Conservation (phyloP, 2,113 vertebrate genomes). For the Lanius ludovicianus region DNA sequence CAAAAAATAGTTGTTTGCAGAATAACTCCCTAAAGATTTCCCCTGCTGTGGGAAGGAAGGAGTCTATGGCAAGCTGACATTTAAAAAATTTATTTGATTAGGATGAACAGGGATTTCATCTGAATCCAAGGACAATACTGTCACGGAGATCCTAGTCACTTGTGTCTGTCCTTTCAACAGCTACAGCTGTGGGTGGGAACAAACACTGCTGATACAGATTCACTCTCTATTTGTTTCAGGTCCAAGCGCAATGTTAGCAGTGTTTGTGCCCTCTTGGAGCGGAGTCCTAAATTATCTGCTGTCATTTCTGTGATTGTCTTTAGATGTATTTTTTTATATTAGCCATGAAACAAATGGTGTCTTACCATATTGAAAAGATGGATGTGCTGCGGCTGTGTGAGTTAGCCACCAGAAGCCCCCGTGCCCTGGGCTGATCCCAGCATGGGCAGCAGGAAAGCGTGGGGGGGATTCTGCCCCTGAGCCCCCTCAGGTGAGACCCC, state of each 20-base stretch:
- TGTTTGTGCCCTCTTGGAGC: background rate
- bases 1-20: background rate
- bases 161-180: background rate
- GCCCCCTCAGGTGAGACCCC: background rate
- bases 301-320: background rate
- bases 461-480: background rate
- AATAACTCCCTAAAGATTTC: background rate
- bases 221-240: background rate
- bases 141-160: background rate
- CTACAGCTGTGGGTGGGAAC: background rate
- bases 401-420: background rate
- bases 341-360: background rate
- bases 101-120: background rate
- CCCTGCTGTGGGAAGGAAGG: background rate
- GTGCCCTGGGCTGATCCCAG: background rate
- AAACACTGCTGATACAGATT: background rate
- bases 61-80: background rate
- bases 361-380: background rate
- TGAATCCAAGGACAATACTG: background rate
- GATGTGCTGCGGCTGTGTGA: fast-evolving
- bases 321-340: background rate
- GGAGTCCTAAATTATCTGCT: background rate
- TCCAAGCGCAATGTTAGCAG: background rate
- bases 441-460: background rate
- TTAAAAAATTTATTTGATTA: background rate